These are phyloP conservation scores for Chaenocephalus aceratus DNA, from an alignment of 2,113 vertebrate genomes.

Conservation along the genomic window DNA sequence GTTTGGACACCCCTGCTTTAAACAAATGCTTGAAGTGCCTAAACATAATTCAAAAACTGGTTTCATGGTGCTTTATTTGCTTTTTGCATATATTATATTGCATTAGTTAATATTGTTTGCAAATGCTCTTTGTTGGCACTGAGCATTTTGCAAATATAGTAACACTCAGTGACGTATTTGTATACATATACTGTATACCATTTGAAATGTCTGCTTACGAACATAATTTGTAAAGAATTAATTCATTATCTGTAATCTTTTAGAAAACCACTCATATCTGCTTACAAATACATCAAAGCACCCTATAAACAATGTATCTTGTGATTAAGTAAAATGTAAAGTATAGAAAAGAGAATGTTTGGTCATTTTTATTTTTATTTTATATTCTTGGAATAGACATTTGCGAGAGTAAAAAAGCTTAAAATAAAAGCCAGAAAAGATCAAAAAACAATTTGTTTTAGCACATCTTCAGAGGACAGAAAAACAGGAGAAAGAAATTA, in stretches of 20 bases:
- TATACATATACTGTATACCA: background rate
- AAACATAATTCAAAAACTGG: background rate
- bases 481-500: constrained; percentile 1
- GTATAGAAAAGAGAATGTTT: background rate
- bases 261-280: background rate
- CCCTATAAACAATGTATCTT: background rate
- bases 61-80: background rate
- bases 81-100: background rate
- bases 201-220: no score
- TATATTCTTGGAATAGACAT: constrained; percentile 14
- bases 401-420: constrained; percentile 14
- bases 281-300: background rate
- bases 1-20: no score
- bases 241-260: background rate
- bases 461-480: background rate
- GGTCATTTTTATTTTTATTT: background rate
- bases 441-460: no score
- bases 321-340: background rate
- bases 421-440: no score
- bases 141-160: background rate
- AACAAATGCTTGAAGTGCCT: background rate
- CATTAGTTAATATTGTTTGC: background rate
- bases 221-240: background rate
- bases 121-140: background rate
- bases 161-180: background rate